Evolutionary conservation across 2,113 vertebrate genomes (phyloP).

Genomic region (Tylochromis polylepis): DNA sequence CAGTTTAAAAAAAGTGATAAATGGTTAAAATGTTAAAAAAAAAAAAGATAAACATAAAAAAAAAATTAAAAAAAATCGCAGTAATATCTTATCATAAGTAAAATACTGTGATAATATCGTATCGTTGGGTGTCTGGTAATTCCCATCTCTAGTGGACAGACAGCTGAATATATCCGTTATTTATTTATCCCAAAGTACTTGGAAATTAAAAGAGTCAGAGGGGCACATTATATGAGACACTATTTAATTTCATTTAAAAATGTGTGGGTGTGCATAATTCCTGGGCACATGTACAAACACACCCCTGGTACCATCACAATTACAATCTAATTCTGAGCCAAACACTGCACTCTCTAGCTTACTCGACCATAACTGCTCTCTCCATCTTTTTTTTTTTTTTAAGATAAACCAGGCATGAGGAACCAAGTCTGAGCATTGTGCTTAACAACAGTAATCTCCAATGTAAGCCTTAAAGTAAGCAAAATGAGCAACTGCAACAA

Average conservation of each 20-base stretch:
- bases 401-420: not conserved
- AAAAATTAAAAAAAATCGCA: too few relatives aligned
- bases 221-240: not conserved
- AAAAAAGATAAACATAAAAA: not conserved
- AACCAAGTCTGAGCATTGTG: not conserved
- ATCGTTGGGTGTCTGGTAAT: not conserved
- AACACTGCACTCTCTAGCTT: not conserved
- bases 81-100: not conserved
- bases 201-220: not conserved
- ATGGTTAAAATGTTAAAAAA: not conserved
- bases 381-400: not conserved
- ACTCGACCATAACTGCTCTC: not conserved
- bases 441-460: not conserved
- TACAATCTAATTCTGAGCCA: not conserved
- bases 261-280: not conserved
- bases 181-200: not conserved
- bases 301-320: not conserved
- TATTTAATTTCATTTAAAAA: not conserved
- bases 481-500: not conserved
- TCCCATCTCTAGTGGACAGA: not conserved
- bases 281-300: not conserved
- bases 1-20: not conserved
- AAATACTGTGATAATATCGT: not conserved
- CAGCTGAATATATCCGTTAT: not conserved
- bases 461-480: not conserved